Evolutionary conservation across 2,888 invertebrate species (phyloP), one percentile per base, ranked within the genome.

Genomic region (Leptopilina syphax): DNA sequence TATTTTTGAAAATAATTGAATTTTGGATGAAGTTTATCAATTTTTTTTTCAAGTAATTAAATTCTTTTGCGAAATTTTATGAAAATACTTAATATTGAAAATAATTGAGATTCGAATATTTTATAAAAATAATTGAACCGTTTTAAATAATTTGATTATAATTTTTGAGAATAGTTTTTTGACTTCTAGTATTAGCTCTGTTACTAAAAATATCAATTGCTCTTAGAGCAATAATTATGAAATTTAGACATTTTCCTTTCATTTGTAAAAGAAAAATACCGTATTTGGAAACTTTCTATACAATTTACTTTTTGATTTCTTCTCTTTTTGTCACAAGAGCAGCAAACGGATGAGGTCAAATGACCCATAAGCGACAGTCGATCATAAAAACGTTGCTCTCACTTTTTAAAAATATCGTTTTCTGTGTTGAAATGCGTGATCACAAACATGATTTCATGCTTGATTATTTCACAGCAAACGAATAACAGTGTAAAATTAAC

Each of bases 331-430:
- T 47, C 18, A 47, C 44, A 67, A 67, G 10, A 24, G 10, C 67
- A 67, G 44, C 18, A 67, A 67, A 67, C 6, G 47, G 47, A 18
- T 67, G 18, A 67, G 67, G 47, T 67, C 41, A 66, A 66, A 66
- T 44, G 67, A 47, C 18, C 67, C 10, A 67, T 67, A 18, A 67
- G 67, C 18, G 47, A 47, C 18, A 18, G 47, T 18, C 47, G 66
- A 66, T 66, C 44, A 44, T 67, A 67, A 67, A 67, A 67, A 67
- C 65, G 65, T 18, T 4, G 80, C 82, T 82, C 82, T 81, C 79
- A 79, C 79, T 44, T 83, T 82, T 83, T 60, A 80, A 82, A 82
- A 82, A 80, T 80, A 9, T 80, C 77, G 77, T 54, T 44, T 68
- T 44, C 44, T 44, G 44, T 44, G 44, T 50, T 27, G 27, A 77